Conservation (phyloP, 2,113 vertebrate genomes). For the Plotosus lineatus region DNA sequence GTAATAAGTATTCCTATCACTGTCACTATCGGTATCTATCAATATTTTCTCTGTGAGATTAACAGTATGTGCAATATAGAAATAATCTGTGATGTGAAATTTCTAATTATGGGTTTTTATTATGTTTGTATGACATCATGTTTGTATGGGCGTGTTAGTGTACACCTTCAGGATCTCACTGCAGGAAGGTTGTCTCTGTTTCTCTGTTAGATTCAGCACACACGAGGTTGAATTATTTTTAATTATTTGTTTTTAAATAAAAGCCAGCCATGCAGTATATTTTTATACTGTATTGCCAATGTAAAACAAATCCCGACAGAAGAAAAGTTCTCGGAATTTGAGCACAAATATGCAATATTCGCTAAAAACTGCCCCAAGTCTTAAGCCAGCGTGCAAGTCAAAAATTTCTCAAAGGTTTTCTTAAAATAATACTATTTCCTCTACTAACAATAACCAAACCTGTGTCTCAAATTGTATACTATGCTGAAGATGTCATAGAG, state of each 20-base stretch:
- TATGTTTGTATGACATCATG: slow-evolving; percentile 31
- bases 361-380: slow-evolving; percentile 36
- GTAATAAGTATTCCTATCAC: slow-evolving; percentile 55
- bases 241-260: neutral
- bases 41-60: slow-evolving; percentile 55
- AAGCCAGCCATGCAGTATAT: slow-evolving; percentile 1
- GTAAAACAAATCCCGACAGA: neutral
- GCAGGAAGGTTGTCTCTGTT: slow-evolving; percentile 46
- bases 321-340: neutral
- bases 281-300: neutral
- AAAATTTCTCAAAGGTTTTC: neutral
- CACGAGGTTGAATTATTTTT: neutral
- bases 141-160: neutral
- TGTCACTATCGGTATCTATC: slow-evolving; percentile 51
- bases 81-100: slow-evolving; percentile 43
- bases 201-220: slow-evolving; percentile 15
- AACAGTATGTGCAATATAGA: slow-evolving; percentile 59
- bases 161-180: slow-evolving; percentile 44
- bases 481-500: too few species aligned
- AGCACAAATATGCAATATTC: slow-evolving; percentile 25
- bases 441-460: neutral
- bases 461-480: slow-evolving; percentile 11
- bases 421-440: neutral
- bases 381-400: slow-evolving; percentile 1
- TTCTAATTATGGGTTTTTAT: slow-evolving; percentile 27